phyloP scores from a whole-genome alignment of 2,797 vertebrate species.

The Falco naumanni region DNA sequence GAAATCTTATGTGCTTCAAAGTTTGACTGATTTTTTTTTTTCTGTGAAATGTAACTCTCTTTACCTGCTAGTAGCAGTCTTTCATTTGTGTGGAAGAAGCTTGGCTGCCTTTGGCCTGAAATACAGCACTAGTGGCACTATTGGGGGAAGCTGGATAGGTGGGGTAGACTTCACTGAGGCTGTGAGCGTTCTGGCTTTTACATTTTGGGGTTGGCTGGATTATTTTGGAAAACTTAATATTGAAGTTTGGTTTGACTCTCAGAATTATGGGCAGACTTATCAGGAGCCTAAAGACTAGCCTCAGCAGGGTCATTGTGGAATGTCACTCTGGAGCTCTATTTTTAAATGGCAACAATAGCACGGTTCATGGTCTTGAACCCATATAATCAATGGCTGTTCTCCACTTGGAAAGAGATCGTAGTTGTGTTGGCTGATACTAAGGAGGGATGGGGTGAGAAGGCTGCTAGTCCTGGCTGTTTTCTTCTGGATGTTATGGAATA shows the following conservation, averaged over 20 bases:
- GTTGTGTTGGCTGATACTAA: background rate
- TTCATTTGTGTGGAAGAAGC: background rate
- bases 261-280: background rate
- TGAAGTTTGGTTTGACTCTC: background rate
- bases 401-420: background rate
- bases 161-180: background rate
- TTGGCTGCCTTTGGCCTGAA: background rate
- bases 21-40: background rate
- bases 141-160: background rate
- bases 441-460: background rate
- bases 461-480: background rate
- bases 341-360: background rate
- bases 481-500: background rate
- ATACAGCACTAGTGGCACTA: background rate
- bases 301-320: background rate
- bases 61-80: background rate
- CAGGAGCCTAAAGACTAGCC: background rate
- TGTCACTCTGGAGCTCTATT: background rate
- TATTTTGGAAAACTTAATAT: background rate
- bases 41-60: background rate
- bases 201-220: background rate
- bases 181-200: background rate
- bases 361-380: background rate
- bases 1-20: background rate
- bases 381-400: background rate